phyloP scores from a whole-genome alignment of 2,888 invertebrate genomes.

The Girardia tigrina region DNA sequence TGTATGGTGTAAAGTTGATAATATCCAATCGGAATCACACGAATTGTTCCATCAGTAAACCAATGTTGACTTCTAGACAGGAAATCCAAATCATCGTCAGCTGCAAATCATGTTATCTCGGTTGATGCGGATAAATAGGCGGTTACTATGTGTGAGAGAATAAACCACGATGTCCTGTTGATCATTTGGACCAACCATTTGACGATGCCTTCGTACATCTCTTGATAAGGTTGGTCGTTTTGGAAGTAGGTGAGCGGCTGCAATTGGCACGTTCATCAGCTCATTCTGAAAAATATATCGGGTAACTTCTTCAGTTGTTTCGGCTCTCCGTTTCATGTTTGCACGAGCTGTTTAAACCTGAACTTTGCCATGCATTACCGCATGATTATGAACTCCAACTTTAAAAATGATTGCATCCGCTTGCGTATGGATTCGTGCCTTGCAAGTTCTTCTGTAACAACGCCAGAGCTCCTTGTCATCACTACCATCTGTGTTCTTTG shows the following conservation, averaged over 20 bases:
- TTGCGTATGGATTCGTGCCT: too few species aligned
- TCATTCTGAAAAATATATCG: neutral
- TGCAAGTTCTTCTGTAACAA: too few species aligned
- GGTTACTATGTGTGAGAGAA: slow-evolving; percentile 4
- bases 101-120: neutral
- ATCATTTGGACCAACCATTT: neutral
- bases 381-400: neutral
- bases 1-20: slow-evolving; percentile 16
- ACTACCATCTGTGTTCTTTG: too few species aligned
- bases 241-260: neutral
- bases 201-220: neutral
- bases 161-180: neutral
- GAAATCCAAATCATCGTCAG: neutral
- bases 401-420: neutral
- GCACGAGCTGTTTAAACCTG: neutral
- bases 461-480: too few species aligned
- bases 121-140: neutral
- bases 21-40: neutral
- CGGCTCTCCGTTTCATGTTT: neutral
- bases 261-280: neutral
- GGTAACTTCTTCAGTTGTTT: slow-evolving; percentile 12
- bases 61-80: neutral
- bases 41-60: neutral
- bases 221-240: neutral
- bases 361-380: neutral